phyloP scores from a whole-genome alignment of 2,797 vertebrate genomes.

The Enteromius afrohamiltoni region DNA sequence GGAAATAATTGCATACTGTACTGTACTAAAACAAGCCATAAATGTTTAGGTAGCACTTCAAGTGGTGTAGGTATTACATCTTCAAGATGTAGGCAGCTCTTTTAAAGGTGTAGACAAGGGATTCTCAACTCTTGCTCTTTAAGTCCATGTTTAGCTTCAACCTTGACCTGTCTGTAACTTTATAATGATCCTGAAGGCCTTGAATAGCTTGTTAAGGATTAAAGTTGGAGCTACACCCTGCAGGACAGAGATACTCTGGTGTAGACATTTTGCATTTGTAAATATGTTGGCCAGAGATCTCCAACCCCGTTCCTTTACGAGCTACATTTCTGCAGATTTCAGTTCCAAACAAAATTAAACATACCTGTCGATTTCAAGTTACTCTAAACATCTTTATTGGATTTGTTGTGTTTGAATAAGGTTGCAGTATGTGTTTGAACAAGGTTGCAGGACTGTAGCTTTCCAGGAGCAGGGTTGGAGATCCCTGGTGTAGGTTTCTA shows the following conservation, averaged over 20 bases:
- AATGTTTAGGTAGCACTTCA: not conserved
- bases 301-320: not conserved
- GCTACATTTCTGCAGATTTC: not conserved
- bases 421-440: not conserved
- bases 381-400: not conserved
- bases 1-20: not conserved
- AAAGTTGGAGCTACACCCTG: not conserved
- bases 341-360: not conserved
- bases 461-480: not conserved
- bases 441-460: not conserved
- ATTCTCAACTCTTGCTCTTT: not conserved
- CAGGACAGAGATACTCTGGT: not conserved
- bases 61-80: too few relatives aligned
- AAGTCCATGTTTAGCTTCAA: not conserved
- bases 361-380: not conserved
- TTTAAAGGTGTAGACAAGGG: not conserved
- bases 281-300: not conserved
- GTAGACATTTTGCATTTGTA: not conserved
- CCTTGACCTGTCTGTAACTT: not conserved
- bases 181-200: not conserved
- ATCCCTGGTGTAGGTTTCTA: not conserved
- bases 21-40: not conserved
- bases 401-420: too few relatives aligned
- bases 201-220: not conserved
- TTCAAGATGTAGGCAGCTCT: not conserved